Evolutionary conservation across 2,797 vertebrate species (phyloP).

Genomic region (Hyperoplus lanceolatus): DNA sequence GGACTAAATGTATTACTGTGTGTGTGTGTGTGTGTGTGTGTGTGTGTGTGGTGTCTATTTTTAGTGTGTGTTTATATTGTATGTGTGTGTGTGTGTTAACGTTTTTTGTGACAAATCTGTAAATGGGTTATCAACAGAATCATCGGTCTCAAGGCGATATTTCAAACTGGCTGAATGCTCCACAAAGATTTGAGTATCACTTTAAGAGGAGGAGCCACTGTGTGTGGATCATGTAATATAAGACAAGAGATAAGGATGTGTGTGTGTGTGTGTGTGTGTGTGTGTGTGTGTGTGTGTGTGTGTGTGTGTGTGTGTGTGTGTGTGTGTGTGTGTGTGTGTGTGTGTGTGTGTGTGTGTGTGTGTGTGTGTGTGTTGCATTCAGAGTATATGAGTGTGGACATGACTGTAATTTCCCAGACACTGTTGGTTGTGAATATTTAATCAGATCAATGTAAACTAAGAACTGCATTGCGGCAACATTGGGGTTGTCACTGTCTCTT

Average conservation of each 20-base stretch:
- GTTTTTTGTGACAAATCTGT: no score
- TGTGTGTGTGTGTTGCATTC: no score
- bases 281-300: no score
- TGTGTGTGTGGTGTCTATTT: no score
- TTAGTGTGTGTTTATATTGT: no score
- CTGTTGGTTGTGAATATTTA: slow-evolving; percentile 49
- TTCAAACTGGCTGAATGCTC: background rate
- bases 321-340: background rate
- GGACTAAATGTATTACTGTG: no score
- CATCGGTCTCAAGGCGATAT: background rate
- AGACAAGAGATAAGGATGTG: background rate
- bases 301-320: background rate
- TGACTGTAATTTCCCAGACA: background rate
- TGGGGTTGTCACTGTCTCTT: slow-evolving; percentile 1
- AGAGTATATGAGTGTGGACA: background rate
- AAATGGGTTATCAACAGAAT: no score
- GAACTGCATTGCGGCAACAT: slow-evolving; percentile 42
- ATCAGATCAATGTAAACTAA: slow-evolving; percentile 31
- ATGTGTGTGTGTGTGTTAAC: no score
- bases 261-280: slow-evolving; percentile 10
- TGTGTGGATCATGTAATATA: background rate
- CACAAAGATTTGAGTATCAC: background rate
- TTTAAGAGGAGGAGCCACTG: background rate
- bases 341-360: background rate
- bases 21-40: no score